Percentiles rank a stretch among this genome's conserved stretches.
phyloP scores from a whole-genome alignment of 2,113 vertebrate genomes.

The Myotis davidii region DNA sequence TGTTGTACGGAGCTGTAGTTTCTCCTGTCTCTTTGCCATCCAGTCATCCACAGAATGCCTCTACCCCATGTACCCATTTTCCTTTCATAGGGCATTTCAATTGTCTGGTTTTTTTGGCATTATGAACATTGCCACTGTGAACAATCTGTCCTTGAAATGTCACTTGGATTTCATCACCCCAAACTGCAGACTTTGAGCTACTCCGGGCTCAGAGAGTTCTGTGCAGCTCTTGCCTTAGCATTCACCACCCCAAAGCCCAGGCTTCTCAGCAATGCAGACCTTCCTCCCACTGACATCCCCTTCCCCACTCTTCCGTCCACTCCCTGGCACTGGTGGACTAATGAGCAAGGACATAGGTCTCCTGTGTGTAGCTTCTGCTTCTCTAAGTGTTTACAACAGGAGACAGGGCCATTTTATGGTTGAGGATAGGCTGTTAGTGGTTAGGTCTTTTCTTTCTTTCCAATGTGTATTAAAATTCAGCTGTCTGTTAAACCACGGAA shows the following conservation, averaged over 20 bases:
- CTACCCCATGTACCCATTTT: not conserved
- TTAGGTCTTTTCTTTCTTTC: not conserved
- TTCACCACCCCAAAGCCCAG: not conserved
- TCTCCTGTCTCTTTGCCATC: not conserved
- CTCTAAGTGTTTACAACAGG: not conserved
- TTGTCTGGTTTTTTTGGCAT: not conserved
- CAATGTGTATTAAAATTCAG: not conserved
- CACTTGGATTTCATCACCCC: not conserved
- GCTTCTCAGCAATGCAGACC: not conserved
- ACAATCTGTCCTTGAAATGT: not conserved
- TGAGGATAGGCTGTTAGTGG: not conserved
- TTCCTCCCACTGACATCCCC: not conserved
- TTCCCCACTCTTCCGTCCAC: not conserved
- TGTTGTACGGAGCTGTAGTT: not conserved
- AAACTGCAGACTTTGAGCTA: not conserved
- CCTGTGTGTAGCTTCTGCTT: not conserved
- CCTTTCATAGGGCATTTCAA: not conserved
- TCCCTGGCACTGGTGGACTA: not conserved
- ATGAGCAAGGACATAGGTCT: not conserved
- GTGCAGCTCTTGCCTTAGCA: not conserved
- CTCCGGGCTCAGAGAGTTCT: not conserved
- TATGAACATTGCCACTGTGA: not conserved
- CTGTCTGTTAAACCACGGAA: not conserved
- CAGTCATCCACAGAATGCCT: not conserved
- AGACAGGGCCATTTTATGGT: not conserved